Base-by-base conservation (phyloP, 2,797 vertebrate species). In the Crocodylus rhombifer region DNA sequence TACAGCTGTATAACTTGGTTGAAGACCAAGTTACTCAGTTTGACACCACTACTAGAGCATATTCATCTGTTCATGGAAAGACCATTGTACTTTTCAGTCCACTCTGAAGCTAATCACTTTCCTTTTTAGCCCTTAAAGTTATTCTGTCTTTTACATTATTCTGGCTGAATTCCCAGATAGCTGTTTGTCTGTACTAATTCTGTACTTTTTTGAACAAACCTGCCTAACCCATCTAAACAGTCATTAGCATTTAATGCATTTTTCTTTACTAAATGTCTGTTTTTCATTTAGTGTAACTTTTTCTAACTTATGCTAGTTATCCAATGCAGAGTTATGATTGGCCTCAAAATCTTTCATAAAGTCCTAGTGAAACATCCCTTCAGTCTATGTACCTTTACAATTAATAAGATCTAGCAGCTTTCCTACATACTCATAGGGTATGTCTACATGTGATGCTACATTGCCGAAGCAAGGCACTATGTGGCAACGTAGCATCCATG, bases 1-100 rank as follows among this genome's bases (percentile, higher is more conserved):
- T 95, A 95, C 94, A 96, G 92, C 86, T 97, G 78, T 51, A 75
- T 94, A 92, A 88, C 65, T 95, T 95, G 89, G 76, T 63, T 87
- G 79, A 88, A 91, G 58, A 88, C 73, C 91, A 97, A 93, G 83
- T 91, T 92, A 28, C 80, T 91, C n/a, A 88, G 92, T 82, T 51
- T 94, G 61, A 78, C 93, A 90, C 74, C 76, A 65, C 42, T 83
- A 36, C 87, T 93, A 60, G 79, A 92, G 16, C 92, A 81, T 71
- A 80, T 93, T 96, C 51, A 85, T 93, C 75, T 93, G 82, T 89
- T 96, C 94, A 96, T 94, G 82, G 55, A 93, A 87, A 86, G 86
- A 76, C 61, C 91, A 4, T 71, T 81, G 67, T 92, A 90, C 90
- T 58, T 93, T 94, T 91, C 75, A 95, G 86, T 95, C 36, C 20